Base-by-base conservation (phyloP, 2,113 vertebrate genomes). In the Hypocryptadius cinnamomeus region DNA sequence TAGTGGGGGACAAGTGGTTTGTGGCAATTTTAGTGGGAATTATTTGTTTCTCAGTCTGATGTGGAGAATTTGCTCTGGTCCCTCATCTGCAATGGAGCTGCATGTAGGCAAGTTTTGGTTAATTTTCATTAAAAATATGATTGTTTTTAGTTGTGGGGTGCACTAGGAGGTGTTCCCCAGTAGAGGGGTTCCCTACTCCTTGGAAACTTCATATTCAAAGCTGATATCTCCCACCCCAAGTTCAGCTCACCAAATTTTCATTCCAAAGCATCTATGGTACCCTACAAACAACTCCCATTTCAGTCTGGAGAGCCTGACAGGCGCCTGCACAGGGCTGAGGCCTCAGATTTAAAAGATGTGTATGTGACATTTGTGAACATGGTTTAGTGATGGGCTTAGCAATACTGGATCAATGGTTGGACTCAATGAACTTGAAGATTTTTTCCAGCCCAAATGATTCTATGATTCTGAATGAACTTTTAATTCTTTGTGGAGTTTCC, bases 61-160 rank as follows among this genome's bases (percentile, higher is more conserved):
- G 5, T 77, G 59, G 17, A 73, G 47, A 85, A 12, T 45, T 16
- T 87, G 15, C 17, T 80, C 27, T 83, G 39, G 21, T 63, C 22
- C 18, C 19, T 80, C 27, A 48, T 3, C 51, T 73, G 8, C 39
- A 60, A 10, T 17, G 40, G 18, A 39, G 19, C 11, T 79, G 13
- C 45, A 42, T 25, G 8, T 33, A 31, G 27, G 21, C 31, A 79
- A 45, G 3, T 68, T 84, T 61, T 39, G 15, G 40, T 33, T 64
- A 33, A 44, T 53, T 79, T n/a, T 10, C 3, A 20, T 4, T 6
- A 57, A 63, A 65, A 89, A 33, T 4, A 30, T 1, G 13, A 5
- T 33, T 17, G 4, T 24, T 59, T 66, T 56, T 33, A 42, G 8
- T 0, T 61, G 24, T 1, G 5, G 3, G 4, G 7, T 24, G 11